Evolutionary conservation across 2,888 invertebrate species (phyloP).

Genomic region (Cephus sareptanus): DNA sequence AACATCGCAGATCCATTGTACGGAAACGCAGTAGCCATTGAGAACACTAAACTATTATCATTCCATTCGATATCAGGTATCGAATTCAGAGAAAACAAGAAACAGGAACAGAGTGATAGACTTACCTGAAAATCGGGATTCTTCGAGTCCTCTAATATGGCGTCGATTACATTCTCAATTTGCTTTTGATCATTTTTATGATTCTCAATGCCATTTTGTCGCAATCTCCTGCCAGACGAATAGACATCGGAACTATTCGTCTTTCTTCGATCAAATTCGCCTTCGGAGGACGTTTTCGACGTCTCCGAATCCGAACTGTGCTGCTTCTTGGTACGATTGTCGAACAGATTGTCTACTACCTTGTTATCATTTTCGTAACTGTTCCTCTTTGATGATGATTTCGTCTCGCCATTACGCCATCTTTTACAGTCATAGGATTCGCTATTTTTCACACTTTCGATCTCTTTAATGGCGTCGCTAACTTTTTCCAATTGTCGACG

Average conservation of each 20-base stretch:
- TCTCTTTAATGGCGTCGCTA: slow-evolving; percentile 62
- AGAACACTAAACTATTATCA: not conserved
- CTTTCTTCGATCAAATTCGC: slow-evolving; percentile 48
- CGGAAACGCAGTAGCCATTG: not conserved
- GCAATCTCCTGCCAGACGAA: slow-evolving; percentile 49
- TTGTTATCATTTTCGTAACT: slow-evolving; percentile 50
- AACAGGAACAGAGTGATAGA: slow-evolving; percentile 16
- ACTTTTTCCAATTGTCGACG: slow-evolving; percentile 60
- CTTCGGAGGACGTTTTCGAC: slow-evolving; percentile 47
- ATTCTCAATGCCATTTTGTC: slow-evolving; percentile 65
- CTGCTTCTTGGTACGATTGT: slow-evolving; percentile 39
- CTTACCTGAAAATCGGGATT: slow-evolving; percentile 66
- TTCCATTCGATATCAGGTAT: not conserved
- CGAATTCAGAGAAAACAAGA: not conserved
- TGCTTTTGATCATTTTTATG: slow-evolving; percentile 66
- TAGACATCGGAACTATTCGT: slow-evolving; percentile 43
- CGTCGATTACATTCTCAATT: slow-evolving; percentile 65
- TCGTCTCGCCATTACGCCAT: slow-evolving; percentile 47
- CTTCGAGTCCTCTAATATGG: slow-evolving; percentile 63
- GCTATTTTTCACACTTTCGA: slow-evolving; percentile 60
- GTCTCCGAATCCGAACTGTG: slow-evolving; percentile 43
- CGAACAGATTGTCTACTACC: slow-evolving; percentile 35
- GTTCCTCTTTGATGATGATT: slow-evolving; percentile 43
- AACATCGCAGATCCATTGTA: not conserved
- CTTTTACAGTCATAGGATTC: slow-evolving; percentile 41